Percentiles rank a stretch among this genome's conserved stretches.
These are phyloP conservation scores for Cyanistes caeruleus DNA, from an alignment of 2,113 vertebrate genomes.

Conservation along the genomic window DNA sequence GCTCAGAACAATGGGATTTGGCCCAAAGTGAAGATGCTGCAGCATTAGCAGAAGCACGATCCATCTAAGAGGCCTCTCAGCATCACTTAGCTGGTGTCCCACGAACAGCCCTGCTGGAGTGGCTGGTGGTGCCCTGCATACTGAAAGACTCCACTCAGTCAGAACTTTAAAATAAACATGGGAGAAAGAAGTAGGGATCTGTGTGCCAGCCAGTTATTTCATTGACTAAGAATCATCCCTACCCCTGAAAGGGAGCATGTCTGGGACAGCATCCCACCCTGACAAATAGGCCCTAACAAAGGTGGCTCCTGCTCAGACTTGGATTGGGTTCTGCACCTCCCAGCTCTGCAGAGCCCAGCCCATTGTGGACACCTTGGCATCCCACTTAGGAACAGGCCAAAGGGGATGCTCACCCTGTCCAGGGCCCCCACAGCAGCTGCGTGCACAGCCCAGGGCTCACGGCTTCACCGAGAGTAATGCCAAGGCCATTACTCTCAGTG, in stretches of 20 bases:
- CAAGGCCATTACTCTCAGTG: neutral
- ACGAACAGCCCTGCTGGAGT: neutral
- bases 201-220: neutral
- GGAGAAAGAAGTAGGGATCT: neutral
- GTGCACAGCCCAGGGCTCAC: neutral
- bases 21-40: neutral
- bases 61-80: neutral
- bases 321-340: neutral
- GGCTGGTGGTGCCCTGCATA: neutral
- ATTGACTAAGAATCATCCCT: neutral
- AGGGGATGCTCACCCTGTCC: neutral
- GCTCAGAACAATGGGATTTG: neutral
- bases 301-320: neutral
- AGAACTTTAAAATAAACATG: neutral
- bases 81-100: neutral
- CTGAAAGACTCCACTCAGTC: neutral
- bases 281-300: neutral
- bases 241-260: neutral
- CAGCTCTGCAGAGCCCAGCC: neutral
- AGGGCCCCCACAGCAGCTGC: neutral
- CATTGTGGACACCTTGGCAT: accelerated
- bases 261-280: neutral
- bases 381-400: neutral
- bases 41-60: accelerated
- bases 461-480: neutral